Conservation (phyloP, 2,797 vertebrate species). For the Sebastes diploproa region DNA sequence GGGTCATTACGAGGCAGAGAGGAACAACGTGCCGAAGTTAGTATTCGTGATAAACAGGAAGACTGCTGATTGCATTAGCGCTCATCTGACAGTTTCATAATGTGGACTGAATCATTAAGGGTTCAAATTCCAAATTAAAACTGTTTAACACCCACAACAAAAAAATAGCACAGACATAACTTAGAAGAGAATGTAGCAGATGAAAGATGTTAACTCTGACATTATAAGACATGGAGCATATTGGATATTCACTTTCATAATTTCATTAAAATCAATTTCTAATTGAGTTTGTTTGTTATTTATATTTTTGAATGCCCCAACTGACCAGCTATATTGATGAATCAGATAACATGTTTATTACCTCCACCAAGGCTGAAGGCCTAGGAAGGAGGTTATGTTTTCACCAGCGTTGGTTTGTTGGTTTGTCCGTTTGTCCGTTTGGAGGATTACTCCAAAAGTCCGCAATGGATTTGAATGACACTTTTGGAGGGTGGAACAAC, state of each 20-base stretch:
- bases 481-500: no score
- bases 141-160: not conserved
- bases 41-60: slow-evolving; percentile 14
- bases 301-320: not conserved
- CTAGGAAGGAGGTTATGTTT: no score
- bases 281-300: not conserved
- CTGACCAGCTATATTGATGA: not conserved
- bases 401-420: no score
- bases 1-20: slow-evolving; percentile 11
- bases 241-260: not conserved
- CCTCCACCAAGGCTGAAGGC: no score
- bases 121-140: not conserved
- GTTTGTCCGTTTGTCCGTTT: no score
- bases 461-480: no score
- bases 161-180: not conserved
- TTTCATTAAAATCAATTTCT: not conserved
- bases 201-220: not conserved
- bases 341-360: not conserved
- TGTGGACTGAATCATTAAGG: not conserved
- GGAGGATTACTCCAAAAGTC: no score
- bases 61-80: slow-evolving; percentile 2
- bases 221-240: not conserved
- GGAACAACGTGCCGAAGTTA: not conserved
- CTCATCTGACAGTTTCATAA: slow-evolving; percentile 7
- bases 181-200: not conserved